Evolutionary conservation across 2,113 vertebrate species (phyloP), one percentile per base, ranked within the genome.

Genomic region (Paracanthobrama guichenoti): DNA sequence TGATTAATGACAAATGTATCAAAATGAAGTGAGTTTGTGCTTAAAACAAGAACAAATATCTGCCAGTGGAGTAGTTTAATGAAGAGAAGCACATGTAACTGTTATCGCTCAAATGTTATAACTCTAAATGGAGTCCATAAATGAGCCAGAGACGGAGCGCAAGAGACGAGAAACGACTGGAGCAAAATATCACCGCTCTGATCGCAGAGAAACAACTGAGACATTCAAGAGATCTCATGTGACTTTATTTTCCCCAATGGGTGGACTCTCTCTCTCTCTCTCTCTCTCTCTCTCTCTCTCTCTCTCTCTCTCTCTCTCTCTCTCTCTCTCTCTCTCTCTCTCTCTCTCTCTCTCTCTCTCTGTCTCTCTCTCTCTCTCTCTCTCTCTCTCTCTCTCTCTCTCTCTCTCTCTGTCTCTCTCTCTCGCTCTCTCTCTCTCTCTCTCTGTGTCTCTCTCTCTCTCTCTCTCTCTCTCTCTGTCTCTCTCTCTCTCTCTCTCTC

Each of bases 371-470:
- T 26, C 55, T 55, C 75, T 90, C 78, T 50, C 79, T 2, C 26
- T 26, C 62, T n/a, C 53, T n/a, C 53, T 59, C 53, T 11, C 11
- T 46, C 44, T 12, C 44, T 46, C 44, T 46, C 55, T 42, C 59
- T 44, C 48, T 72, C 82, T 18, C 67, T 28, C 81, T 88, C 72
- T 72, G 57, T 26, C 55, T 55, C 75, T 90, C 78, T 50, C 79
- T 2, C 26, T 26, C 62, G 13, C 53, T n/a, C 53, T 59, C 53
- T 11, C 11, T 46, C 44, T 12, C 44, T 46, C 44, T 46, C 55
- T 42, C 59, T 44, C 48, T n/a, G n/a, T n/a, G n/a, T 72, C 82
- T 18, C 67, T 28, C 81, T 88, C 72, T 72, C 62, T 26, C 55
- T 55, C 75, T 90, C 78, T 50, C 79, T 2, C 26, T 26, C 62